phyloP scores from a whole-genome alignment of 2,888 invertebrate genomes.

The Clitarchus hookeri region DNA sequence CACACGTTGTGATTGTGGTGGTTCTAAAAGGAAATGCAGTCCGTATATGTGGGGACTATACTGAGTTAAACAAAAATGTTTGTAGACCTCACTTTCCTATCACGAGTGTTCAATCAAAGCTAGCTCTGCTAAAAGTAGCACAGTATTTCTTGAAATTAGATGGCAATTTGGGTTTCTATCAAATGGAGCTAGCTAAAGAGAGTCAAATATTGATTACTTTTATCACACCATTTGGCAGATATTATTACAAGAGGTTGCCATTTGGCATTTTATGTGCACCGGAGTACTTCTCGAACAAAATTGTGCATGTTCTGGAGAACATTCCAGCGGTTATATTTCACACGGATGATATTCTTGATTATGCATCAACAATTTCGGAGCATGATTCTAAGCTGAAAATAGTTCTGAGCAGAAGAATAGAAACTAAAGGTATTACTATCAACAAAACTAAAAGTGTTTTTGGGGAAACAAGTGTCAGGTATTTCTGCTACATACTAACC shows the following conservation, averaged over 20 bases:
- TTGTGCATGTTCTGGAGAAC: background rate
- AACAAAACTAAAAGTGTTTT: background rate
- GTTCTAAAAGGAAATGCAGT: background rate
- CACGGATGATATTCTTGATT: background rate
- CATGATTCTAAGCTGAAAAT: background rate
- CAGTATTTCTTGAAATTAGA: background rate
- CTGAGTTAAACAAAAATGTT: background rate
- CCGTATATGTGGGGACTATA: constrained; percentile 23
- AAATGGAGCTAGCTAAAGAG: background rate
- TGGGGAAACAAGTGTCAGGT: background rate
- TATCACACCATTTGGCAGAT: background rate
- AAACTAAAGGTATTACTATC: background rate
- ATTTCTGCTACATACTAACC: background rate
- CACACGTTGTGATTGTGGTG: background rate
- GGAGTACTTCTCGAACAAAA: background rate
- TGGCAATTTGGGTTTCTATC: background rate
- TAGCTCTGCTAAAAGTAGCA: background rate
- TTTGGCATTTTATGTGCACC: background rate
- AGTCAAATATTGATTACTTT: background rate
- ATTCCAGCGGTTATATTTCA: background rate
- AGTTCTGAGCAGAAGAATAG: background rate
- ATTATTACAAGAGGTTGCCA: background rate
- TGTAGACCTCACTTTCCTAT: background rate
- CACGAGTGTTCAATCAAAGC: background rate
- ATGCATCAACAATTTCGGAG: background rate